Percentiles rank a stretch among this genome's conserved stretches.
phyloP scores from a whole-genome alignment of 2,888 invertebrate species.

The Flabesymbios commensalis region DNA sequence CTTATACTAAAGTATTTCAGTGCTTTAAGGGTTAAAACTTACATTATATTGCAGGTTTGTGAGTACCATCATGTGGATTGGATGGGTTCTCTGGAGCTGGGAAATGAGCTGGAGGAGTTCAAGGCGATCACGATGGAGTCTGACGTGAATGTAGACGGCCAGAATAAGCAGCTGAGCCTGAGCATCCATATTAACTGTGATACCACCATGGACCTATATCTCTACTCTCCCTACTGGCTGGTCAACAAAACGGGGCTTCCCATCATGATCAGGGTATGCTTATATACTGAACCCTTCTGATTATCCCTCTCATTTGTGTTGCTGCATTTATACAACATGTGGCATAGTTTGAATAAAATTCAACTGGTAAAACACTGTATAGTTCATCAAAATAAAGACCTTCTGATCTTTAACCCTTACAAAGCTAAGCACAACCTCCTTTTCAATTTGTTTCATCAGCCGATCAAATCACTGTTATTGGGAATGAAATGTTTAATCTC shows the following conservation, averaged over 20 bases:
- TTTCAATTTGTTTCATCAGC: too few species aligned
- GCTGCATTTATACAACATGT: too few species aligned
- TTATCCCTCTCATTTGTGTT: neutral
- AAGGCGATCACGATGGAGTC: constrained; percentile 69
- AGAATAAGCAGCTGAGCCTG: constrained; percentile 71
- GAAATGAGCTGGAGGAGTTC: constrained; percentile 69
- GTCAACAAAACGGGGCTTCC: constrained; percentile 59
- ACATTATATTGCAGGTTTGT: constrained; percentile 60
- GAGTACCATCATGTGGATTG: constrained; percentile 74
- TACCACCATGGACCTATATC: constrained; percentile 67
- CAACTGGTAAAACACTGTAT: too few species aligned
- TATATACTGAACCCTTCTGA: neutral
- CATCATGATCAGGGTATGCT: constrained; percentile 72
- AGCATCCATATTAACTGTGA: constrained; percentile 71
- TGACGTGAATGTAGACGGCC: constrained; percentile 71
- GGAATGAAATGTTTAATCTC: too few species aligned
- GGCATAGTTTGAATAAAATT: too few species aligned
- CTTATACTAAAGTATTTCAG: too few species aligned
- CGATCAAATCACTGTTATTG: too few species aligned
- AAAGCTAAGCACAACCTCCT: too few species aligned
- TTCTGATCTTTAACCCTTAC: too few species aligned
- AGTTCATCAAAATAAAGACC: too few species aligned
- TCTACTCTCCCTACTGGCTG: constrained; percentile 63
- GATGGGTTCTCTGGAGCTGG: constrained; percentile 73
- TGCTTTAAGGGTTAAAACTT: neutral